These are phyloP conservation scores for Hirtodrosophila trivittata DNA, from an alignment of 2,888 invertebrate genomes.

Conservation along the genomic window DNA sequence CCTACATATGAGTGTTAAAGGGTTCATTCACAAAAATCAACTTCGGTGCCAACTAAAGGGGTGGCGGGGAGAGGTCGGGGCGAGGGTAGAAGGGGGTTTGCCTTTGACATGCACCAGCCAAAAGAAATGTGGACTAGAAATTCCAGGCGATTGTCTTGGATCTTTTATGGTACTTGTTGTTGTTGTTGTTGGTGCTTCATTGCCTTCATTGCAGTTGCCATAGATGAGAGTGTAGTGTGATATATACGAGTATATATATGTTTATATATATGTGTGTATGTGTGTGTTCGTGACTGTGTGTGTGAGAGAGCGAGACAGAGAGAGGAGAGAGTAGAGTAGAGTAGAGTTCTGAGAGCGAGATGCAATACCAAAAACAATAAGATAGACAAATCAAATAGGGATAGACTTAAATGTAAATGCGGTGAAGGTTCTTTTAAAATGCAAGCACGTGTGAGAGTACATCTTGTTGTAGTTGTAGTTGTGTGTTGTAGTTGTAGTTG, in stretches of 20 bases:
- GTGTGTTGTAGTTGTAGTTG: constrained; percentile 31
- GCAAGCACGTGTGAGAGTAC: constrained; percentile 68
- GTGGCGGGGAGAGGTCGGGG: constrained; percentile 7
- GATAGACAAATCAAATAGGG: constrained; percentile 46
- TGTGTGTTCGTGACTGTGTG: constrained; percentile 24
- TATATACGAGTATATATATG: constrained; percentile 18
- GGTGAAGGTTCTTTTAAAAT: constrained; percentile 59
- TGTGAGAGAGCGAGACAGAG: constrained; percentile 10
- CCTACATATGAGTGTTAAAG: constrained; percentile 42
- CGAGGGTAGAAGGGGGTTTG: constrained; percentile 1
- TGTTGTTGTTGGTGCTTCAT: constrained; percentile 43
- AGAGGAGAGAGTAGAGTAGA: constrained; percentile 27
- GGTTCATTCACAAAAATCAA: constrained; percentile 22
- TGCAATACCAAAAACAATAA: constrained; percentile 60
- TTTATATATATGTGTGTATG: constrained; percentile 14
- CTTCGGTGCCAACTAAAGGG: constrained; percentile 20
- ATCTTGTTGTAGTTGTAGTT: constrained; percentile 41
- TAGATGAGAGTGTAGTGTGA: constrained; percentile 32
- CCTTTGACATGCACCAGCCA: constrained; percentile 65
- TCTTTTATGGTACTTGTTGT: constrained; percentile 5
- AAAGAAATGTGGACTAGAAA: constrained; percentile 33
- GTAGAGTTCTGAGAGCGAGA: constrained; percentile 47
- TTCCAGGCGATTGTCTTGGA: constrained; percentile 23
- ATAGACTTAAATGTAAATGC: constrained; percentile 51
- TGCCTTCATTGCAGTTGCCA: constrained; percentile 57